Evolutionary conservation across 2,113 vertebrate species (phyloP), one percentile per base, ranked within the genome.

Genomic region (Thamnaconus septentrionalis): DNA sequence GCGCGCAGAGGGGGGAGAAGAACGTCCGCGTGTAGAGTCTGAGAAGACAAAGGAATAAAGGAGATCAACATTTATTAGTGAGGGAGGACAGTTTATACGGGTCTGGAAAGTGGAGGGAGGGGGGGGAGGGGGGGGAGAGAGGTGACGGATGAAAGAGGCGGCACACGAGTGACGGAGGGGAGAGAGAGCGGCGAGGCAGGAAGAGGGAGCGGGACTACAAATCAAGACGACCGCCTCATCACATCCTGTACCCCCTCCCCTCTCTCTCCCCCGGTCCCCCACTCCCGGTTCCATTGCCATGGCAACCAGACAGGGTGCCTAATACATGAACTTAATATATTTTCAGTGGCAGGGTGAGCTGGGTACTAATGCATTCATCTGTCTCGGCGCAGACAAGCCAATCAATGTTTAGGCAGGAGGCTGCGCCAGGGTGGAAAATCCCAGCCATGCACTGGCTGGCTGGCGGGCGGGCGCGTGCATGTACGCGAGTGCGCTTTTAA

Each of bases 281-380:
- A 69, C 82, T 85, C 80, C 84, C 65, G 41, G 79, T 83, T 83
- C 85, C 70, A 89, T 92, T 79, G 66, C 90, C 89, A 92, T 92
- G 88, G 91, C 83, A 92, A 92, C 92, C 86, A 92, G 92, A 93
- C 91, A 89, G 90, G 90, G 90, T 89, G 89, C 87, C 91, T 91
- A 91, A 92, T 90, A 91, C 83, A 87, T 77, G 82, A 92, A 91
- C 89, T 91, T 91, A 92, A 92, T 92, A 92, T 92, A 89, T 92
- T 91, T 92, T 85, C 89, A 90, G 88, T 91, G 88, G 88, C 85
- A 82, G 88, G 87, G 86, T 83, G 88, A 88, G 88, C 87, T 87
- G 88, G 90, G 88, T 91, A 90, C 90, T 92, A 92, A 92, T 91
- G 91, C 88, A 89, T 90, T 91, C 88, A 91, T 92, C 88, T 90